phyloP scores from a whole-genome alignment of 2,888 invertebrate genomes.

The Lymantria dispar region DNA sequence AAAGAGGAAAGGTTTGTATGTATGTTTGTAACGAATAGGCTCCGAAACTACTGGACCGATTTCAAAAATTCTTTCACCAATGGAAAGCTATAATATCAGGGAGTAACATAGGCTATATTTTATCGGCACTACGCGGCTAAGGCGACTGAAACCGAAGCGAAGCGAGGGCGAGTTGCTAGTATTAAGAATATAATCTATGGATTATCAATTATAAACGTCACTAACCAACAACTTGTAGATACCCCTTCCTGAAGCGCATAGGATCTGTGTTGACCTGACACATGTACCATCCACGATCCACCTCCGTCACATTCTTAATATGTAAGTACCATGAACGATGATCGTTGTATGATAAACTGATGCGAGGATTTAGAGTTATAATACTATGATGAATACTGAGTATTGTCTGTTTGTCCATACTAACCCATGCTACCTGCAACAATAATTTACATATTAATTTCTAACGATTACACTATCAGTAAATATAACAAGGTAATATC shows the following conservation, averaged over 20 bases:
- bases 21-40: too few species aligned
- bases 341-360: slow-evolving; percentile 93
- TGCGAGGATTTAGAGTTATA: slow-evolving; percentile 94
- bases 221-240: slow-evolving; percentile 95
- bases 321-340: slow-evolving; percentile 96
- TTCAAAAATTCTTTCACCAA: too few species aligned
- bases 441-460: neutral
- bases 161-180: too few species aligned
- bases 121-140: too few species aligned
- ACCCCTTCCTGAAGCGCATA: slow-evolving; percentile 94
- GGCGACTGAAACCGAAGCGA: too few species aligned
- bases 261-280: slow-evolving; percentile 96
- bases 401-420: slow-evolving; percentile 96
- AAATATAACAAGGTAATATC: too few species aligned
- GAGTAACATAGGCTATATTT: too few species aligned
- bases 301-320: slow-evolving; percentile 93
- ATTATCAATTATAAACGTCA: slow-evolving; percentile 20
- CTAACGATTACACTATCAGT: too few species aligned
- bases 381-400: slow-evolving; percentile 95
- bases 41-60: too few species aligned
- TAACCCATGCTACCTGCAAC: slow-evolving; percentile 93
- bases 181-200: neutral
- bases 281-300: slow-evolving; percentile 95
- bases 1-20: too few species aligned
- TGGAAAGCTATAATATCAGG: too few species aligned